phyloP scores from a whole-genome alignment of 64 coral and sea anemone genomes.

The Pachyseris speciosa region DNA sequence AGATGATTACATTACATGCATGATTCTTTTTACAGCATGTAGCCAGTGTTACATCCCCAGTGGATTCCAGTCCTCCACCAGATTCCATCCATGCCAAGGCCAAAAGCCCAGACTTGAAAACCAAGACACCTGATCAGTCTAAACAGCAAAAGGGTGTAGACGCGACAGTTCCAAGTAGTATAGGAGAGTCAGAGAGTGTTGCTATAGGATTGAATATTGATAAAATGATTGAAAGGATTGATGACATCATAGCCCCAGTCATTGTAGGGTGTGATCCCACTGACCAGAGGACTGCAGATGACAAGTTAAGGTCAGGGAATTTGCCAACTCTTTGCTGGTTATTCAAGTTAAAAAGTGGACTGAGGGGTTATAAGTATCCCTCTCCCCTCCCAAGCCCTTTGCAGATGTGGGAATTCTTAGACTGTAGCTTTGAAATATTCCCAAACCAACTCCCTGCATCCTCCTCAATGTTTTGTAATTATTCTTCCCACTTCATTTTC shows the following conservation, averaged over 20 bases:
- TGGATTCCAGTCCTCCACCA: constrained; percentile 19
- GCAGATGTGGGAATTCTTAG: no score
- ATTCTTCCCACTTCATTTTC: no score
- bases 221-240: constrained; percentile 49
- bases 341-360: no score
- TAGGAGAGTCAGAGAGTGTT: neutral
- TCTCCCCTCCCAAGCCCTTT: no score
- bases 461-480: no score
- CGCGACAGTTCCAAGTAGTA: neutral
- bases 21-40: constrained; percentile 28
- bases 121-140: constrained; percentile 40
- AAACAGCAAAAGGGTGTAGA: constrained; percentile 43
- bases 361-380: no score
- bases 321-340: no score
- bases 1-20: neutral
- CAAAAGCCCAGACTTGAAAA: constrained; percentile 42
- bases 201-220: neutral
- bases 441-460: no score
- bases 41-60: neutral
- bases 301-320: constrained; percentile 28
- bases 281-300: constrained; percentile 29
- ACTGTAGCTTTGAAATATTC: no score
- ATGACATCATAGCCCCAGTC: neutral
- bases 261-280: constrained; percentile 24
- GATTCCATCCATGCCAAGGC: neutral